Conservation (phyloP, 2,797 vertebrate species). For the Naso thynnoides region DNA sequence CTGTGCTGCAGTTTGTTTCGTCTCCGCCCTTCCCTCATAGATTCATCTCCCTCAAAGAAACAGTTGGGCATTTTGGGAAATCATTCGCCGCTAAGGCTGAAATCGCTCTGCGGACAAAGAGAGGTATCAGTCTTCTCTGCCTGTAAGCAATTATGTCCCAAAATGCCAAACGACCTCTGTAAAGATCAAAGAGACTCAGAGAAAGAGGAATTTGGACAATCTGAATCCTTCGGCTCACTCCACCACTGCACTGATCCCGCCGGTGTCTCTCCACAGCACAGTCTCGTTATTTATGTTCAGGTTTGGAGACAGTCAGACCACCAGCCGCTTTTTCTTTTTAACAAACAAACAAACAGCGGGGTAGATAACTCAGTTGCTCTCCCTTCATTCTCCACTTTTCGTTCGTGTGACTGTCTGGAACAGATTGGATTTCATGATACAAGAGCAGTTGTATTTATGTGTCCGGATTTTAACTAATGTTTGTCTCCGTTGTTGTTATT, state of each 20-base stretch:
- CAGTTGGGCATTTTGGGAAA: slow-evolving; percentile 42
- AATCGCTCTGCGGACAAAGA: neutral
- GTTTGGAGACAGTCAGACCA: slow-evolving; percentile 56
- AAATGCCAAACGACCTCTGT: slow-evolving; percentile 32
- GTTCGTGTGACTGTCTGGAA: slow-evolving; percentile 49
- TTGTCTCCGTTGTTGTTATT: slow-evolving; percentile 51
- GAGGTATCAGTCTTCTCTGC: neutral
- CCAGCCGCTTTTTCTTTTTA: slow-evolving; percentile 39
- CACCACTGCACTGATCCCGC: slow-evolving; percentile 60
- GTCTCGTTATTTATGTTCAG: slow-evolving; percentile 72
- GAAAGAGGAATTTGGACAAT: slow-evolving; percentile 66
- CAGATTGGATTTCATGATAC: slow-evolving; percentile 63
- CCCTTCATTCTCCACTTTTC: slow-evolving; percentile 15
- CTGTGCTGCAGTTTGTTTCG: slow-evolving; percentile 28
- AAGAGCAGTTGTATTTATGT: slow-evolving; percentile 71
- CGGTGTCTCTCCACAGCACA: slow-evolving; percentile 55
- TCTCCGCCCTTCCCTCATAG: slow-evolving; percentile 16
- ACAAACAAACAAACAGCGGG: neutral
- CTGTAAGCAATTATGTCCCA: neutral
- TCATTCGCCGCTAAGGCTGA: too few relatives aligned
- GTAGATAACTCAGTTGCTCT: slow-evolving; percentile 13
- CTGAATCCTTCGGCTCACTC: slow-evolving; percentile 70
- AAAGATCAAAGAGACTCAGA: slow-evolving; percentile 42
- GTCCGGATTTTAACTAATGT: slow-evolving; percentile 75
- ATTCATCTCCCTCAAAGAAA: slow-evolving; percentile 29